These are phyloP conservation scores for Chiridota heheva DNA, from an alignment of 35 echinoderm and acorn worm species.

Conservation along the genomic window DNA sequence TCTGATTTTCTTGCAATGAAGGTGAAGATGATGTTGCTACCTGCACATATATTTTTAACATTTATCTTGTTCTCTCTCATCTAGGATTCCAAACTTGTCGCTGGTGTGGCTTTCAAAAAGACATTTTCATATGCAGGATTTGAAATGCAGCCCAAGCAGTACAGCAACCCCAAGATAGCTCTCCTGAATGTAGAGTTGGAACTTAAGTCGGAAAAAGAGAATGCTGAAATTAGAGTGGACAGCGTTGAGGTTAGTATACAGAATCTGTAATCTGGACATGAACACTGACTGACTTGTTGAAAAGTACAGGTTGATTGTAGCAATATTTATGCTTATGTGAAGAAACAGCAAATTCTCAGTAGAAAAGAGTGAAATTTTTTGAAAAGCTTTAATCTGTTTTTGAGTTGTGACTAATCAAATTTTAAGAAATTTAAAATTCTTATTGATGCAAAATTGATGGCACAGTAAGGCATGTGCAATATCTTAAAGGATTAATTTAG, in stretches of 20 bases:
- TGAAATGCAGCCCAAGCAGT: conserved; percentile 99
- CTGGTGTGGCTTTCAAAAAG: conserved; percentile 98
- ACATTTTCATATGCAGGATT: conserved; percentile 98
- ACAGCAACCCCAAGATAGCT: conserved; percentile 89
- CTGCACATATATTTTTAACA: too few species aligned
- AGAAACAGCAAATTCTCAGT: neutral
- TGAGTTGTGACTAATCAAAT: neutral
- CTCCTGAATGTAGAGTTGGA: conserved; percentile 93
- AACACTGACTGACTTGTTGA: too few species aligned
- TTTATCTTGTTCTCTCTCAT: neutral
- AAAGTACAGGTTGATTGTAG: too few species aligned
- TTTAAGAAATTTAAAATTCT: neutral
- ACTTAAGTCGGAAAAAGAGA: conserved; percentile 93
- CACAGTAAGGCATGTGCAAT: too few species aligned
- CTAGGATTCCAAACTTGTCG: conserved; percentile 86
- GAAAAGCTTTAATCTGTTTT: neutral
- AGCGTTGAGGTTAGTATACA: conserved; percentile 76
- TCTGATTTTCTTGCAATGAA: too few species aligned
- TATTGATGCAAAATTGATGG: too few species aligned
- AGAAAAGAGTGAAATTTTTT: neutral
- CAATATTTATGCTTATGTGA: too few species aligned
- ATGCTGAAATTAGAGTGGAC: conserved; percentile 96
- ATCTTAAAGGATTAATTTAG: too few species aligned
- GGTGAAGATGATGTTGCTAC: too few species aligned
- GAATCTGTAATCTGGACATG: too few species aligned